Evolutionary conservation across 35 echinoderm and acorn worm species (phyloP).

Genomic region (Acanthaster planci): DNA sequence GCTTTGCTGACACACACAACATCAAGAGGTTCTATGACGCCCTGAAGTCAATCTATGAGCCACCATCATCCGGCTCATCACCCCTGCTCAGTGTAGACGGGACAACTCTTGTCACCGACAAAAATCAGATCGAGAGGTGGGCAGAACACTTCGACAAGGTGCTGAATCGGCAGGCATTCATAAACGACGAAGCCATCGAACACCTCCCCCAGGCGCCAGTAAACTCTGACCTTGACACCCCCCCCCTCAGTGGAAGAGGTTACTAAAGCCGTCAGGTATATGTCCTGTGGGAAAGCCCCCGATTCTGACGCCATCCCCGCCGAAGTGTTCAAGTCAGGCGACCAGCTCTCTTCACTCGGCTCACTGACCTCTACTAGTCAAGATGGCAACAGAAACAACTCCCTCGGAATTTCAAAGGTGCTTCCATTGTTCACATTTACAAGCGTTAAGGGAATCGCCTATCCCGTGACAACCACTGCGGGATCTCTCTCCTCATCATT

Average conservation of each 20-base stretch:
- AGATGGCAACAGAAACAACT: conserved; percentile 37
- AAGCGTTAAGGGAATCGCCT: conserved; percentile 39
- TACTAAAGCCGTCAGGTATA: background rate
- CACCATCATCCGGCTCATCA: background rate
- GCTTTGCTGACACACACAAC: background rate
- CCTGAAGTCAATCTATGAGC: background rate
- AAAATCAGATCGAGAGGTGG: too few species aligned
- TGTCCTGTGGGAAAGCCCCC: background rate
- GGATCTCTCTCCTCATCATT: conserved; percentile 43
- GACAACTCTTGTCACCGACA: too few species aligned
- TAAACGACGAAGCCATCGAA: background rate
- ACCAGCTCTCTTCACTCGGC: background rate
- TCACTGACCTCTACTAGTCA: conserved; percentile 37
- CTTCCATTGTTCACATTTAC: conserved; percentile 41
- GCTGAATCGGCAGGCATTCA: background rate
- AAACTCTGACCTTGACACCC: background rate
- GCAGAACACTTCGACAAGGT: background rate
- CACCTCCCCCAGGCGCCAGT: background rate
- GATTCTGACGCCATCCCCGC: conserved; percentile 33
- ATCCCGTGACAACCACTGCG: conserved; percentile 43
- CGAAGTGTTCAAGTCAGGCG: conserved; percentile 46
- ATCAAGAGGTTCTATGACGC: background rate
- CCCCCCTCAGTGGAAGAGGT: background rate
- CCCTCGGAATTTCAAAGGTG: conserved; percentile 56
- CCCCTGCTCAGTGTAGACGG: background rate